Evolutionary conservation across 2,113 vertebrate species (phyloP), one percentile per base, ranked within the genome.

Genomic region (Onychostoma macrolepis): DNA sequence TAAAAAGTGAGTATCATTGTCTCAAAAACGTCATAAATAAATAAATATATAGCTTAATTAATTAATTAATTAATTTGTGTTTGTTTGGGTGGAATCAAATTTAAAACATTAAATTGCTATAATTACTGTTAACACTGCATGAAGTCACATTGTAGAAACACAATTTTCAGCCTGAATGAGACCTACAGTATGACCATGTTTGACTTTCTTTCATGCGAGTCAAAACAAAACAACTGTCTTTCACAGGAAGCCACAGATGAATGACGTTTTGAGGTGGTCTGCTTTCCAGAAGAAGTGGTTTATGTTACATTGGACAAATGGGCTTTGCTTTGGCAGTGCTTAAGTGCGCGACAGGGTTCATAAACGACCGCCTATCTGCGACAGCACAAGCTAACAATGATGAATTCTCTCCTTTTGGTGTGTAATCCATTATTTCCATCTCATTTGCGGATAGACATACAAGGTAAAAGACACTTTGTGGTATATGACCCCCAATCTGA

Each of bases 261-360:
- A 92, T 85, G 84, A 82, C 89, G 86, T 91, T 92, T 94, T 87
- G 80, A 88, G 88, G 87, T 91, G 89, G 72, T 89, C 76, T 81
- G 85, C 74, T 30, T 85, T 90, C 83, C 91, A 92, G 93, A 82
- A 84, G 79, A 88, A 92, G 84, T 81, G 74, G 86, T 93, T 92
- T 92, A 91, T 80, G 61, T 90, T 87, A 89, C 87, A 86, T 78
- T 72, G 74, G 85, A 90, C 45, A 90, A 91, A 87, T 89, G 8
- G 83, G 78, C 38, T 80, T 58, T 85, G 86, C 78, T 80, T 83
- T 84, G 36, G 30, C 63, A 41, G 65, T 24, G 26, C 89, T 45
- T 86, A 83, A 45, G 80, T 85, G 78, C 26, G 19, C 76, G 36
- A 65, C 19, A 87, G 84, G 36, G 26, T 15, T n/a, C 12, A n/a